phyloP scores from a whole-genome alignment of 2,888 invertebrate species.

The Drosophila prolongata region DNA sequence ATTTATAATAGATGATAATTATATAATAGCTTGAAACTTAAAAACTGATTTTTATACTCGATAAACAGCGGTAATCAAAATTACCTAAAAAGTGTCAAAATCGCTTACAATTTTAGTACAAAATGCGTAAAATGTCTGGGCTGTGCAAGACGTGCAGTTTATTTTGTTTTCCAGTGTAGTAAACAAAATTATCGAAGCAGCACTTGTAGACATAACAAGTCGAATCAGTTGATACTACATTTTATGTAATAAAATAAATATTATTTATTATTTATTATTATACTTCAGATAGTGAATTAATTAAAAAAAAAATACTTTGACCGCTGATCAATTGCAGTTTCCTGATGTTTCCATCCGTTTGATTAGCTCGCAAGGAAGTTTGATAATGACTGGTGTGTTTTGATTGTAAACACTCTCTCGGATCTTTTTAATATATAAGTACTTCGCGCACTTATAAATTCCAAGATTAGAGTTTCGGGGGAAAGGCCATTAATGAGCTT shows the following conservation, averaged over 20 bases:
- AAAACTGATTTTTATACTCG: too few relatives aligned
- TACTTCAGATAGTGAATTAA: background rate
- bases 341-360: constrained; percentile 6
- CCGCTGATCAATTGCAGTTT: background rate
- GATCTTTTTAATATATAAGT: background rate
- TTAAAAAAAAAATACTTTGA: background rate
- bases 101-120: too few relatives aligned
- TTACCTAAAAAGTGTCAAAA: too few relatives aligned
- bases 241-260: background rate
- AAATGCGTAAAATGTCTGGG: too few relatives aligned
- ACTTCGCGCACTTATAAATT: background rate
- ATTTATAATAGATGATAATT: too few relatives aligned
- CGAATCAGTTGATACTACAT: background rate
- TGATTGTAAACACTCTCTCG: background rate
- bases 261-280: background rate
- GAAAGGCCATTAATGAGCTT: background rate
- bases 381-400: constrained; percentile 3
- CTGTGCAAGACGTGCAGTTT: too few relatives aligned
- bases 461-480: constrained; percentile 4
- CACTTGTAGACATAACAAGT: background rate
- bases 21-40: too few relatives aligned
- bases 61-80: too few relatives aligned
- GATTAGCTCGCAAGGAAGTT: background rate
- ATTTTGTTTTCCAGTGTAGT: too few relatives aligned
- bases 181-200: too few relatives aligned